phyloP scores from a whole-genome alignment of 2,113 vertebrate genomes.

The Gambusia holbrooki region DNA sequence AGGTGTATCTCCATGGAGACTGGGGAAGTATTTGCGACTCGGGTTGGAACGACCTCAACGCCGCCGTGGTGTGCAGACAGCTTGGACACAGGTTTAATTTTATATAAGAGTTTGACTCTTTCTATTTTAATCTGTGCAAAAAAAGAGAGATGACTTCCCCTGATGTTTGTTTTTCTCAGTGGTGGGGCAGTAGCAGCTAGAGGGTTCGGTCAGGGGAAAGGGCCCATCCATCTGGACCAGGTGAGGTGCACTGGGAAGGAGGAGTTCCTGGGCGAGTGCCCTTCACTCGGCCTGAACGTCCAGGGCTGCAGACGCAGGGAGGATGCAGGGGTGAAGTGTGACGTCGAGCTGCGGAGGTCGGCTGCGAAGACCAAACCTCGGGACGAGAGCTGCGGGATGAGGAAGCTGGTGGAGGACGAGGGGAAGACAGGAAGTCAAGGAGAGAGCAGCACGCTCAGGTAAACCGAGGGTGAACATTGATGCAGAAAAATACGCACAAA shows the following conservation, averaged over 20 bases:
- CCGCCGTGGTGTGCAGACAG: slow-evolving; percentile 82
- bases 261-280: slow-evolving; percentile 83
- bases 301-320: slow-evolving; percentile 83
- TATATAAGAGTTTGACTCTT: neutral
- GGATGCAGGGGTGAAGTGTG: slow-evolving; percentile 87
- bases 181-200: slow-evolving; percentile 82
- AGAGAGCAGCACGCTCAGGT: slow-evolving; percentile 78
- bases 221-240: slow-evolving; percentile 85
- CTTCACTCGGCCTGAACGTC: slow-evolving; percentile 72
- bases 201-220: slow-evolving; percentile 85
- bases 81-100: slow-evolving; percentile 79
- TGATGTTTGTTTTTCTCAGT: slow-evolving; percentile 60
- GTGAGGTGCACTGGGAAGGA: slow-evolving; percentile 89
- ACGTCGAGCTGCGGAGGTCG: slow-evolving; percentile 69
- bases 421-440: slow-evolving; percentile 81
- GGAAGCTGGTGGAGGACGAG: slow-evolving; percentile 74
- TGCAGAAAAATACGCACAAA: neutral
- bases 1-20: slow-evolving; percentile 81
- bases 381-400: slow-evolving; percentile 76
- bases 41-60: slow-evolving; percentile 82
- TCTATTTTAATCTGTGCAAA: neutral
- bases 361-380: slow-evolving; percentile 22
- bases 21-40: slow-evolving; percentile 85
- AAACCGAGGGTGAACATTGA: neutral
- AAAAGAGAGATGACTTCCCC: neutral